Percentiles rank a stretch among this genome's conserved stretches.
These are phyloP conservation scores for Alligator sinensis DNA, from an alignment of 2,113 vertebrate genomes.

Conservation along the genomic window DNA sequence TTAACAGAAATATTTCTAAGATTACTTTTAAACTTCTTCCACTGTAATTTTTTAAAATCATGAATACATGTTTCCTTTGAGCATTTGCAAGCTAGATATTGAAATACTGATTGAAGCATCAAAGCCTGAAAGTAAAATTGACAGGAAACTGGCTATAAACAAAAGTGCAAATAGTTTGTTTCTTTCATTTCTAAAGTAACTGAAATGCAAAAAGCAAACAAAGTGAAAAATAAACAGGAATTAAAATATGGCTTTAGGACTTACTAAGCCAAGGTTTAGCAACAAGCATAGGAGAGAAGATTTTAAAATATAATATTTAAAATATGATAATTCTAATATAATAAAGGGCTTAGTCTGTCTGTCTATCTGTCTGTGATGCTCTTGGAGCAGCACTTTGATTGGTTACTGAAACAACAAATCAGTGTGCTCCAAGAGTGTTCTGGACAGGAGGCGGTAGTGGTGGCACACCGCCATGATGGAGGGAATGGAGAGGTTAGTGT, in stretches of 20 bases:
- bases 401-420: no score
- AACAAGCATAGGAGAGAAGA: neutral
- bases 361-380: no score
- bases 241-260: neutral
- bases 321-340: neutral
- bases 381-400: no score
- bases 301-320: neutral
- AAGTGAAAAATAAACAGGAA: neutral
- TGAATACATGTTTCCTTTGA: slow-evolving; percentile 1
- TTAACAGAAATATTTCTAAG: neutral
- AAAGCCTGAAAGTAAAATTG: neutral
- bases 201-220: neutral
- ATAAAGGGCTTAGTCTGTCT: no score
- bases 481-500: no score
- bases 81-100: slow-evolving; percentile 21
- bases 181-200: neutral
- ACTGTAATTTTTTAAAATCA: slow-evolving; percentile 32
- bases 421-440: no score
- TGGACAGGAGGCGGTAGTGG: no score
- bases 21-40: slow-evolving; percentile 5
- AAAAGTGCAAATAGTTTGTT: neutral
- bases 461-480: no score
- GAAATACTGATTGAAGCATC: neutral
- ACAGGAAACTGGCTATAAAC: neutral
- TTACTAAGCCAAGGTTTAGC: neutral